Evolutionary conservation across 2,888 invertebrate species (phyloP), one percentile per base, ranked within the genome.

Genomic region (Agonopterix arenella): DNA sequence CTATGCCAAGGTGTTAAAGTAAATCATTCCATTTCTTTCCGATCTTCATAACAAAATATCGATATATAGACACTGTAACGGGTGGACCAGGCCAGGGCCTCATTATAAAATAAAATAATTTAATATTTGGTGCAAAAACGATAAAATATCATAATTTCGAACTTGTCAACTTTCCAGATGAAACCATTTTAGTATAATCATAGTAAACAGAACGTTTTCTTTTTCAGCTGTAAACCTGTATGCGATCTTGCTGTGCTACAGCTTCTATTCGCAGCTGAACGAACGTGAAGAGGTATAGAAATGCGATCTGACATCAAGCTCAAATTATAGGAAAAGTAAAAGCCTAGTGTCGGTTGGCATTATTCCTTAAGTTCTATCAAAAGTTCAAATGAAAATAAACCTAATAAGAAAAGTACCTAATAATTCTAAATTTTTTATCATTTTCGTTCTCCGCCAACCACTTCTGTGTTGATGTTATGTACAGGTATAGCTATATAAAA

Each of bases 211-310:
- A 18, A 5, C 40, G 4, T 40, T 40, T 40, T 3, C 40, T 40
- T 46, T 76, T 80, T 43, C 76, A 86, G 85, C 65, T 52, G 48
- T 80, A 13, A 85, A 82, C 53, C 48, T 83, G 0, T 85, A 85
- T 65, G 68, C 73, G 0, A 73, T 84, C 37, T 64, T 85, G 0
- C 58, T 86, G 8, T 72, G 76, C 50, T 54, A 78, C 62, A 86
- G 84, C 55, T 85, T 72, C 59, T 84, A 85, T 68, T 75, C 73
- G 48, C 64, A 74, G 45, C 62, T 86, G 1, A 86, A 84, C 47
- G 66, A 54, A 37, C 65, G 83, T 45, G 86, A 86, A 67, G 83
- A 80, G 53, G 74, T 86, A 10, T 44, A 28, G 16, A 36, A 28
- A 28, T 7, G 7, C 1, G 28, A 41, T 10, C 28, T 28, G 28